Evolutionary conservation across 2,113 vertebrate genomes (phyloP).

Genomic region (Halichoeres trimaculatus): DNA sequence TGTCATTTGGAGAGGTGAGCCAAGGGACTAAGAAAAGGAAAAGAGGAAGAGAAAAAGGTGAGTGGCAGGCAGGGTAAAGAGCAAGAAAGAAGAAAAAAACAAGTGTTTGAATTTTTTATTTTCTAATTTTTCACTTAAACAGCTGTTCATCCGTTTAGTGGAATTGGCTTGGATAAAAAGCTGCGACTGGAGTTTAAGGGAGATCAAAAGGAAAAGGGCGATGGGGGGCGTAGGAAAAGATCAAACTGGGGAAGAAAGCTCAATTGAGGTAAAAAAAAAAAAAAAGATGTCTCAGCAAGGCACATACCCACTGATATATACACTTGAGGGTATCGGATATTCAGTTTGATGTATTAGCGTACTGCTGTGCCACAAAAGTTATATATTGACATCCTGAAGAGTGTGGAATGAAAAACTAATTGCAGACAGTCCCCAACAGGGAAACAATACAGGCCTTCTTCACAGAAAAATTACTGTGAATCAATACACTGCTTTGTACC

Average conservation of each 20-base stretch:
- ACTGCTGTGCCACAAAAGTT: conserved; percentile 40
- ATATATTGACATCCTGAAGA: conserved; percentile 38
- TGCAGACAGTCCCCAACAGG: conserved; percentile 20
- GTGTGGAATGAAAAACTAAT: conserved; percentile 48
- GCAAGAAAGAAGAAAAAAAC: background rate
- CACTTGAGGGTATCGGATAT: conserved; percentile 44
- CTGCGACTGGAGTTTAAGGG: background rate
- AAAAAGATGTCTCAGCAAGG: conserved; percentile 36
- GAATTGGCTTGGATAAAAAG: conserved; percentile 6
- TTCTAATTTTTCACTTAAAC: no score
- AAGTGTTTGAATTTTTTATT: no score
- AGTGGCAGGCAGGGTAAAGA: background rate
- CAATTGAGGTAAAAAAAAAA: conserved; percentile 21
- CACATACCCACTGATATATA: conserved; percentile 27
- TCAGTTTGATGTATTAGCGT: conserved; percentile 33
- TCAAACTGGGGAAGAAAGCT: conserved; percentile 21
- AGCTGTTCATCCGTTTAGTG: background rate
- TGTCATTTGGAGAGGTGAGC: conserved; percentile 59
- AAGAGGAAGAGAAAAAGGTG: conserved; percentile 1
- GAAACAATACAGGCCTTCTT: conserved; percentile 19
- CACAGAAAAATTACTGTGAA: conserved; percentile 11
- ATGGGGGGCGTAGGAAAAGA: background rate
- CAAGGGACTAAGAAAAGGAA: conserved; percentile 1
- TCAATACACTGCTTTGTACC: conserved; percentile 5
- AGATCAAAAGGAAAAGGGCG: conserved; percentile 15